Percentiles rank a stretch among this genome's conserved stretches.
phyloP scores from a whole-genome alignment of 2,797 vertebrate species.

The Siniperca scherzeri region DNA sequence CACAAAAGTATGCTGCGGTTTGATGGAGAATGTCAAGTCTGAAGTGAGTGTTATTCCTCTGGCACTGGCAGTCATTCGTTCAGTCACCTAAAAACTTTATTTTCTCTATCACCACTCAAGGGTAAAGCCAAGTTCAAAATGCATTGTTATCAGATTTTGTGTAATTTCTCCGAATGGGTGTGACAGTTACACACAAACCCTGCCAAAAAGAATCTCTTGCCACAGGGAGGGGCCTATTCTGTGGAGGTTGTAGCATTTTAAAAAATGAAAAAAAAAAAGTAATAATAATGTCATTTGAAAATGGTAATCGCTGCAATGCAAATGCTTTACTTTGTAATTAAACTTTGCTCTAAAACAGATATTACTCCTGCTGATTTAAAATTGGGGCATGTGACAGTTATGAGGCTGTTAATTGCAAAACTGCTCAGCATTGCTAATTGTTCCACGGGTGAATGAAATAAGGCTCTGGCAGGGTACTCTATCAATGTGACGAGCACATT shows the following conservation, averaged over 20 bases:
- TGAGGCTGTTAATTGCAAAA: constrained; percentile 87
- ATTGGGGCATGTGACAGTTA: constrained; percentile 88
- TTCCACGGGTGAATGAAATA: constrained; percentile 83
- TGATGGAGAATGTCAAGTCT: constrained; percentile 82
- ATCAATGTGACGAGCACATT: constrained; percentile 76
- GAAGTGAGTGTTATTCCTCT: constrained; percentile 71
- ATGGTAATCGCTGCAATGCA: constrained; percentile 82
- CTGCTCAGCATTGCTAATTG: constrained; percentile 89
- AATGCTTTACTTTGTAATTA: constrained; percentile 86
- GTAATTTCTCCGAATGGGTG: constrained; percentile 56
- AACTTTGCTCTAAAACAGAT: constrained; percentile 88
- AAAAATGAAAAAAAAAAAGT: constrained; percentile 21
- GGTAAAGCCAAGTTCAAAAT: constrained; percentile 56
- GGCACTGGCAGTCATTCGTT: constrained; percentile 69
- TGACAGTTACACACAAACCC: constrained; percentile 47
- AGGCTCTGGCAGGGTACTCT: constrained; percentile 81
- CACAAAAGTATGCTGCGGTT: constrained; percentile 77
- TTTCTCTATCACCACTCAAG: constrained; percentile 69
- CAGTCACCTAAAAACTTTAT: constrained; percentile 74
- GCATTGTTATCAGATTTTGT: constrained; percentile 58
- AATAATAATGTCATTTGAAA: constrained; percentile 82
- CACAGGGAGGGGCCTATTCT: constrained; percentile 31
- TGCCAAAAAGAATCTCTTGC: constrained; percentile 43
- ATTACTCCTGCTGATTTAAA: constrained; percentile 86
- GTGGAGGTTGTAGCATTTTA: constrained; percentile 44